A percentile compares a stretch with the other conserved stretches of the same genome.
Conservation (phyloP, 2,797 vertebrate species). For the Sphenopsis melanotis region DNA sequence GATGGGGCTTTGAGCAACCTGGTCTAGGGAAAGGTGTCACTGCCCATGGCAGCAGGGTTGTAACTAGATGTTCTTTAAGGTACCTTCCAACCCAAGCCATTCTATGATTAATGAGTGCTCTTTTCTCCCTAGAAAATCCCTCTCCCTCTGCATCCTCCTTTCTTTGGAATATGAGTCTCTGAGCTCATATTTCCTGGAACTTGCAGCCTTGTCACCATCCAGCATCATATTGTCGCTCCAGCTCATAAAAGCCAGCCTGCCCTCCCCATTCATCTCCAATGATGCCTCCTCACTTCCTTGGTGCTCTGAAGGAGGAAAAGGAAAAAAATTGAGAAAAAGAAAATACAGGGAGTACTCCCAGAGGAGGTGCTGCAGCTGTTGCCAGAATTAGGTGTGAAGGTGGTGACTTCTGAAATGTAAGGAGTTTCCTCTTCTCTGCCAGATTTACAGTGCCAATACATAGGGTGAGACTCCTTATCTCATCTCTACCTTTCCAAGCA, state of each 20-base stretch:
- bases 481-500: background rate
- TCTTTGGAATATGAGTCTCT: background rate
- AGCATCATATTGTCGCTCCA: background rate
- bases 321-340: background rate
- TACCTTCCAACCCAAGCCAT: background rate
- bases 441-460: background rate
- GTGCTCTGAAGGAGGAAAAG: background rate
- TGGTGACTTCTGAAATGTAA: background rate
- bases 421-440: background rate
- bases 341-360: background rate
- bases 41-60: fast-evolving
- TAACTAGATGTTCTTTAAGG: background rate
- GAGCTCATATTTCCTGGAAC: background rate
- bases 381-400: background rate
- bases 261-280: background rate
- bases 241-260: background rate
- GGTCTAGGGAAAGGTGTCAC: background rate
- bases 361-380: background rate
- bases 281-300: background rate
- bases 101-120: background rate
- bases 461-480: background rate
- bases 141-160: background rate
- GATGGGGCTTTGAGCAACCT: background rate
- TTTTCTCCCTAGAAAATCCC: background rate
- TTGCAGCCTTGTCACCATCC: background rate